phyloP scores from a whole-genome alignment of 2,888 invertebrate species.

The Ligdia adustata region DNA sequence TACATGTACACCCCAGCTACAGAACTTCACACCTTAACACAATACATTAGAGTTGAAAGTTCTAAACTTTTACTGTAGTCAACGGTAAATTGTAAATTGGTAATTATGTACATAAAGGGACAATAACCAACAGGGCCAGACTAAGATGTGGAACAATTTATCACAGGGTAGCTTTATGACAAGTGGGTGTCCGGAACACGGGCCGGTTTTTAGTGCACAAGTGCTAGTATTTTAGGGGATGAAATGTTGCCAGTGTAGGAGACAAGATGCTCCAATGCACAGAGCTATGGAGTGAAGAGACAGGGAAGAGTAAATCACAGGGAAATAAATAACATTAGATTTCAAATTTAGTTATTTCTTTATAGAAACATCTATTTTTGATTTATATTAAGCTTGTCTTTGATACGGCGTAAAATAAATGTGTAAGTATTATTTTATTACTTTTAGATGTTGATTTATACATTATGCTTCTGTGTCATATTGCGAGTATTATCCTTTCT shows the following conservation, averaged over 20 bases:
- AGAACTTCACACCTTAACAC: slow-evolving; percentile 13
- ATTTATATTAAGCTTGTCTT: too few species aligned
- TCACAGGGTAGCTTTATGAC: slow-evolving; percentile 75
- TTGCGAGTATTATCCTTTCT: too few species aligned
- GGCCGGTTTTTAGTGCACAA: slow-evolving; percentile 75
- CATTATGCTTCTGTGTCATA: too few species aligned
- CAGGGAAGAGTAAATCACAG: background rate
- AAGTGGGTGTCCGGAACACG: slow-evolving; percentile 76
- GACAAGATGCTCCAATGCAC: background rate
- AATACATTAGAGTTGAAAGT: slow-evolving; percentile 4
- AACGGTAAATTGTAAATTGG: slow-evolving; percentile 26
- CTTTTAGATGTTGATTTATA: too few species aligned
- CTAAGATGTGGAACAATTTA: slow-evolving; percentile 76
- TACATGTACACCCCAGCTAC: background rate
- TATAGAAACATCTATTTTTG: too few species aligned
- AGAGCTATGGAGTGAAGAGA: background rate
- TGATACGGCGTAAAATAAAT: too few species aligned
- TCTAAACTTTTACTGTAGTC: too few species aligned
- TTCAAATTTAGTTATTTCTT: too few species aligned
- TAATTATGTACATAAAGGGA: slow-evolving; percentile 62
- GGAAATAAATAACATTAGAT: background rate
- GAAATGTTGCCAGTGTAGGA: slow-evolving; percentile 24
- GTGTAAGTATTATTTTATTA: too few species aligned
- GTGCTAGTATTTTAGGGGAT: slow-evolving; percentile 41
- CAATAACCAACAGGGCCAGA: slow-evolving; percentile 72